A percentile compares a stretch with the other conserved stretches of the same genome.
These are phyloP conservation scores for Leptinotarsa rubiginosa DNA, from an alignment of 2,888 invertebrate species.

Conservation along the genomic window DNA sequence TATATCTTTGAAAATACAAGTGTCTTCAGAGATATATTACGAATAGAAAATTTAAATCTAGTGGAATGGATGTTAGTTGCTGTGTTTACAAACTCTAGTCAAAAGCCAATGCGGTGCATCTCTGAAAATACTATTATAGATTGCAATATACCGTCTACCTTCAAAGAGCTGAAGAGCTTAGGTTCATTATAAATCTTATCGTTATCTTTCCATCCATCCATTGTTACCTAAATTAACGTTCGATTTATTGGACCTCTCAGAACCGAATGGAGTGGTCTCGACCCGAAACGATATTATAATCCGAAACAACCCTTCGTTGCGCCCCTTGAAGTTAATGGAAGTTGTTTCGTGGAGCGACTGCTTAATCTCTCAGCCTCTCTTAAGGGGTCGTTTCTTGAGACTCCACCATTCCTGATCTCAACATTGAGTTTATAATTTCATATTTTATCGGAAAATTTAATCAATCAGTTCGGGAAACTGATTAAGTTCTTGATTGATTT, in stretches of 20 bases:
- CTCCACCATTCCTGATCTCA: background rate
- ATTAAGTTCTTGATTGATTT: background rate
- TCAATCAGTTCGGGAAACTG: background rate
- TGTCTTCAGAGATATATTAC: too few species aligned
- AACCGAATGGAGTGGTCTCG: background rate
- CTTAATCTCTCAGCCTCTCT: background rate
- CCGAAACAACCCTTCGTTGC: background rate
- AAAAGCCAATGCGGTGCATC: too few species aligned
- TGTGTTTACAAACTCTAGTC: too few species aligned
- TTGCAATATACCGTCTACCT: too few species aligned
- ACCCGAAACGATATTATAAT: constrained; percentile 4
- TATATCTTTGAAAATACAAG: too few species aligned
- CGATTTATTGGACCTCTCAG: constrained; percentile 3
- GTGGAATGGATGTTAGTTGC: too few species aligned
- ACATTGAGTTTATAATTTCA: background rate
- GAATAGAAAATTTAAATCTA: too few species aligned
- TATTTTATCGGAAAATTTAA: background rate
- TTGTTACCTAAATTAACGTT: constrained; percentile 1
- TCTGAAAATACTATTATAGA: too few species aligned
- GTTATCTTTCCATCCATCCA: background rate
- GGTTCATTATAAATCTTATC: background rate
- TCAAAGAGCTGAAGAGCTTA: too few species aligned
- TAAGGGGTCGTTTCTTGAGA: background rate
- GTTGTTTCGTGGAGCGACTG: background rate
- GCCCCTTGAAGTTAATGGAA: constrained; percentile 7